These are phyloP conservation scores for Babylonia areolata DNA, from an alignment of 1,140 invertebrate species.

Conservation along the genomic window DNA sequence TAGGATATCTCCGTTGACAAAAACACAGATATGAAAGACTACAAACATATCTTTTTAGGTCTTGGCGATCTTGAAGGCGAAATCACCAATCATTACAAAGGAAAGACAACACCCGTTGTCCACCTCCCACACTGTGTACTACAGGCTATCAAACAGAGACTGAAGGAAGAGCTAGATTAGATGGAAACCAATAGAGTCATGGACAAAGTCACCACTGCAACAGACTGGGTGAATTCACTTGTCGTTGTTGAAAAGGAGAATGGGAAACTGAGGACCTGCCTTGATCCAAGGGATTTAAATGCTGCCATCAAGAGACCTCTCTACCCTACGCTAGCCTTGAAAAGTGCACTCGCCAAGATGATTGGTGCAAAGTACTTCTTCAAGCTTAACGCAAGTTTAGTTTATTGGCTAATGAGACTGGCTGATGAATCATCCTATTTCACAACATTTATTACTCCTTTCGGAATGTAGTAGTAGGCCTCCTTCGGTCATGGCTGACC, in stretches of 20 bases:
- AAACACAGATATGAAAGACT: no score
- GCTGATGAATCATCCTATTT: conserved; percentile 59
- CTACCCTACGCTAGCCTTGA: background rate
- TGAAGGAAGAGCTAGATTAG: background rate
- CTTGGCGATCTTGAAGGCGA: no score
- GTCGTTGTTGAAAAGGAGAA: conserved; percentile 15
- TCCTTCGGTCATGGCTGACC: no score
- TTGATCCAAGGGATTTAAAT: conserved; percentile 16
- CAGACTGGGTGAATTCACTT: conserved; percentile 14
- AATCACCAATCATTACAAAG: no score
- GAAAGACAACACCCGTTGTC: background rate
- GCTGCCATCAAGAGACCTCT: conserved; percentile 1
- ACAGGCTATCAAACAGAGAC: background rate
- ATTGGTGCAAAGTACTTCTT: conserved; percentile 43
- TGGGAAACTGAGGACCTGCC: background rate
- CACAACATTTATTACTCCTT: conserved; percentile 66
- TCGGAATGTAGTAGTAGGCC: conserved; percentile 72
- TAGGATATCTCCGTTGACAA: no score
- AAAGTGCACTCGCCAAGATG: background rate
- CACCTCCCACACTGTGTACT: background rate
- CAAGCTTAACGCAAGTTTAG: conserved; percentile 47
- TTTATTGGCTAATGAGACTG: conserved; percentile 72
- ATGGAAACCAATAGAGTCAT: background rate
- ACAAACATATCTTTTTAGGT: no score
- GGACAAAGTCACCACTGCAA: background rate